A percentile compares a stretch with the other conserved stretches of the same genome.
These are phyloP conservation scores for Grammomys surdaster DNA, from an alignment of 2,113 vertebrate genomes.

Conservation along the genomic window DNA sequence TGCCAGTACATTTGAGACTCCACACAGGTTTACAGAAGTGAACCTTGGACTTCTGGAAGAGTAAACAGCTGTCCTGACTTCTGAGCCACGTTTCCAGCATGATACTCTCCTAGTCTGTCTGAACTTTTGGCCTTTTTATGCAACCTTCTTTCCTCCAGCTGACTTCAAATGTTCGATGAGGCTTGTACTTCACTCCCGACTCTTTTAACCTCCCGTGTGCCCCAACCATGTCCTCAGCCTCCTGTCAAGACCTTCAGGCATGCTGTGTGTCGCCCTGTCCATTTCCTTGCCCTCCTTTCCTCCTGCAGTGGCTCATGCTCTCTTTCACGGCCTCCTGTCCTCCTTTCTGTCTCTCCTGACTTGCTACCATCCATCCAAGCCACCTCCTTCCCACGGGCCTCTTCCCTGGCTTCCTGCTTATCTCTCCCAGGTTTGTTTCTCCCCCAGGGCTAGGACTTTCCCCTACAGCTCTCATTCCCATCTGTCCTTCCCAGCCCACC, in stretches of 20 bases:
- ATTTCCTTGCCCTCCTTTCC: not conserved
- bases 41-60: not conserved
- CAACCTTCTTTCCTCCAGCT: not conserved
- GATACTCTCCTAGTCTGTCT: not conserved
- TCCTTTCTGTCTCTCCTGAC: not conserved
- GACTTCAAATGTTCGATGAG: not conserved
- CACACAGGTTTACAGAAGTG: not conserved
- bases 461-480: not conserved
- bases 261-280: not conserved
- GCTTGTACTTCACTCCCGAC: not conserved
- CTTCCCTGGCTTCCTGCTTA: not conserved
- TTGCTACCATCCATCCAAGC: not conserved
- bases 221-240: not conserved
- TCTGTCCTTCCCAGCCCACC: no score
- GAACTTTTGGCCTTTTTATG: no score
- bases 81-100: not conserved
- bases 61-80: not conserved
- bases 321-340: not conserved
- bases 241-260: not conserved
- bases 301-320: not conserved
- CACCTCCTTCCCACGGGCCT: not conserved
- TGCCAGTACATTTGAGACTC: not conserved
- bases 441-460: not conserved
- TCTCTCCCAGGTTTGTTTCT: not conserved
- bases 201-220: not conserved